A percentile compares a stretch with the other conserved stretches of the same genome.
Evolutionary conservation across 2,113 vertebrate species (phyloP).

Genomic region (Sorex araneus): DNA sequence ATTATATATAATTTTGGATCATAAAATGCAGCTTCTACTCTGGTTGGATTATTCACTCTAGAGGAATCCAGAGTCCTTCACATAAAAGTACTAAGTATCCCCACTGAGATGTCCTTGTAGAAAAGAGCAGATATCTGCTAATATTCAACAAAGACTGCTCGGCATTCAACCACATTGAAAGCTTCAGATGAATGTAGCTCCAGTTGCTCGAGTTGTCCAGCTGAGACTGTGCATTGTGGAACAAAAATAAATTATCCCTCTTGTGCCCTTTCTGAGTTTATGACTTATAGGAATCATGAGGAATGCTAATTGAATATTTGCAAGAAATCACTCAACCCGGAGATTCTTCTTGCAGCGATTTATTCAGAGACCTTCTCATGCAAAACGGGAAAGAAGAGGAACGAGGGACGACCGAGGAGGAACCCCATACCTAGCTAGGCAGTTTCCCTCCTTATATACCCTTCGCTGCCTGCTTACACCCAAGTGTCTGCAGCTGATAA

Average conservation of each 20-base stretch:
- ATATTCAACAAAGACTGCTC: not conserved
- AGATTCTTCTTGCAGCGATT: too few relatives aligned
- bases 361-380: too few relatives aligned
- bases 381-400: too few relatives aligned
- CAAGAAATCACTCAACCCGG: too few relatives aligned
- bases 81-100: not conserved
- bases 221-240: not conserved
- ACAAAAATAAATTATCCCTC: not conserved
- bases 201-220: not conserved
- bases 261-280: not conserved
- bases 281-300: not conserved
- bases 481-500: too few relatives aligned
- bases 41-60: not conserved
- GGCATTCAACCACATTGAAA: not conserved
- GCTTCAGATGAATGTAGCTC: not conserved
- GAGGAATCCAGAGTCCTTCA: not conserved
- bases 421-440: too few relatives aligned
- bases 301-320: not conserved
- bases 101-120: not conserved
- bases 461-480: too few relatives aligned
- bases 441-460: too few relatives aligned
- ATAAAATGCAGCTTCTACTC: not conserved
- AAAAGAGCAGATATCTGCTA: not conserved
- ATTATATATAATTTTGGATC: not conserved
- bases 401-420: too few relatives aligned